Evolutionary conservation across 2,797 vertebrate genomes (phyloP), one percentile per base, ranked within the genome.

Genomic region (Xyrichtys novacula): DNA sequence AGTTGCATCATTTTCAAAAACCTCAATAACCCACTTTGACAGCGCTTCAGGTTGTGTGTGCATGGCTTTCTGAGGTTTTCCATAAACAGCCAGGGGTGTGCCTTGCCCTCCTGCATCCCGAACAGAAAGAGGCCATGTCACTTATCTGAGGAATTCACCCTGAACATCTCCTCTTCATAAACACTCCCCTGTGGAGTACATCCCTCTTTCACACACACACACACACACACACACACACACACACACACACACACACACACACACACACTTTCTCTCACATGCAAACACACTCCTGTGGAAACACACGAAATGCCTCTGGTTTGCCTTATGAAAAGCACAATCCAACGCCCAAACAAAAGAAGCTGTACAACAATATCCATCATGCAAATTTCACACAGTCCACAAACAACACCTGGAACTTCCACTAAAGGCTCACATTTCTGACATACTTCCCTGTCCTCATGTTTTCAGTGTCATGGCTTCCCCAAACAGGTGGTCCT

Each of bases 111-210:
- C 59, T 49, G 66, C 75, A 72, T 72, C 67, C 75, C 69, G 59
- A 74, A 68, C 81, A 84, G 74, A 73, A 42, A 81, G 84, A 71
- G 81, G 76, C 78, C 76, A 72, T 89, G 85, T 83, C 89, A 90
- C 85, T 85, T 90, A 90, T 89, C 85, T 91, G 88, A 88, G 90
- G 85, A 92, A 92, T 91, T 87, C 76, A 86, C 76, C 77, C 86
- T 62, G 75, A 84, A 81, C 81, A 81, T 85, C 84, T 89, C 72
- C 61, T 71, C 78, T 91, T 89, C 86, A 90, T 90, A 90, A 92
- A 91, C 91, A 92, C 88, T 87, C 56, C 68, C 78, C 83, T 88
- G 90, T 87, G 72, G 86, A 85, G 76, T 71, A 72, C 68, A 65
- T 72, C 76, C 34, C 74, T 76, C 60, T 72, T 60, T 44, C 46